A percentile compares a stretch with the other conserved stretches of the same genome.
Evolutionary conservation across 2,113 vertebrate species (phyloP).

Genomic region (Pogona vitticeps): DNA sequence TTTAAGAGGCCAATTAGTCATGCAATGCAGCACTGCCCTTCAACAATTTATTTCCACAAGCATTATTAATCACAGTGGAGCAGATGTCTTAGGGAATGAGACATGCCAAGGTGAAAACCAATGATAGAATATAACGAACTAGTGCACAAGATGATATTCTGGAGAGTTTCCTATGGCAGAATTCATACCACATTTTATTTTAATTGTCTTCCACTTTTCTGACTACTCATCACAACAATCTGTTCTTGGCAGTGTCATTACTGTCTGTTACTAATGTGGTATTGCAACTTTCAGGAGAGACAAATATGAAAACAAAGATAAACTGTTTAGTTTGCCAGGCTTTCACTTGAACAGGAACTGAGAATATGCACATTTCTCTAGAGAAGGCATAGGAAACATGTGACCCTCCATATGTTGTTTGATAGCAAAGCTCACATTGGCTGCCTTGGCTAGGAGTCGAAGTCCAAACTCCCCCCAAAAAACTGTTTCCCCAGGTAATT

Average conservation of each 20-base stretch:
- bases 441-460: too few species aligned
- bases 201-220: conserved; percentile 65
- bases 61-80: conserved; percentile 68
- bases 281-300: conserved; percentile 75
- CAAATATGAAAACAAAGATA: conserved; percentile 75
- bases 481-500: too few species aligned
- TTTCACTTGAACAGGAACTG: conserved; percentile 57
- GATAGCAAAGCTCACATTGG: too few species aligned
- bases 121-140: conserved; percentile 68
- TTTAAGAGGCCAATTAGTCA: conserved; percentile 68
- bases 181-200: neutral
- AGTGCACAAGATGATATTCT: conserved; percentile 56
- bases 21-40: conserved; percentile 58
- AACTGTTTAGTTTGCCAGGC: conserved; percentile 56
- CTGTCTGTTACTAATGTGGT: conserved; percentile 53
- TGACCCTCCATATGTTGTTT: too few species aligned
- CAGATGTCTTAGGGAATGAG: conserved; percentile 59
- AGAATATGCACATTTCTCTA: too few species aligned
- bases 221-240: conserved; percentile 57
- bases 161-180: conserved; percentile 63
- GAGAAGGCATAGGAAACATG: too few species aligned
- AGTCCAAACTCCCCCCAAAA: too few species aligned
- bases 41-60: conserved; percentile 71
- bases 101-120: conserved; percentile 70
- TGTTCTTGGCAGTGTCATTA: conserved; percentile 73